phyloP scores from a whole-genome alignment of 2,113 vertebrate genomes.

The mouse (Mus musculus) region DNA sequence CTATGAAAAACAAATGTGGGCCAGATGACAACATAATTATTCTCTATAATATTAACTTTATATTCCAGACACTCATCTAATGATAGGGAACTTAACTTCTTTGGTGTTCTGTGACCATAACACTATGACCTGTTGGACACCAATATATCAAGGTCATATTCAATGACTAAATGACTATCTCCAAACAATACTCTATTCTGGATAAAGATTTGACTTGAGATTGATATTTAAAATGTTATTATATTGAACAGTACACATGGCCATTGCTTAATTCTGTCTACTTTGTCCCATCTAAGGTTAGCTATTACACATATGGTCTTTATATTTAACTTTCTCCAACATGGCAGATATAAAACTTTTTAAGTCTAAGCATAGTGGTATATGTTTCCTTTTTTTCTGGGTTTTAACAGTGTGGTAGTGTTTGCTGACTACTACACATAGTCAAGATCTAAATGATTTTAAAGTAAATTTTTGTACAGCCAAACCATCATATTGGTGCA shows the following conservation, averaged over 20 bases:
- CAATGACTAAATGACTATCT: background rate
- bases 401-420: background rate
- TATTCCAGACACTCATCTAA: background rate
- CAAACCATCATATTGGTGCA: background rate
- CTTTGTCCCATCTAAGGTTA: background rate
- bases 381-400: background rate
- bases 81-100: background rate
- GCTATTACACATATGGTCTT: background rate
- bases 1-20: background rate
- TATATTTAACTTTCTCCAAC: constrained; percentile 15
- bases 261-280: background rate
- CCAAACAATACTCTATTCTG: background rate
- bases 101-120: background rate
- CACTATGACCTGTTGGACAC: background rate
- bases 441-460: background rate
- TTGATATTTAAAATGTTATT: background rate
- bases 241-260: background rate
- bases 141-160: background rate
- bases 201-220: background rate
- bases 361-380: background rate
- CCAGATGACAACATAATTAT: background rate
- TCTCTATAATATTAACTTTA: background rate
- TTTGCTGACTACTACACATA: background rate
- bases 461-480: background rate
- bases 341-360: background rate